Conservation (phyloP, 2,888 invertebrate genomes). For the Chrysolina haemoptera region DNA sequence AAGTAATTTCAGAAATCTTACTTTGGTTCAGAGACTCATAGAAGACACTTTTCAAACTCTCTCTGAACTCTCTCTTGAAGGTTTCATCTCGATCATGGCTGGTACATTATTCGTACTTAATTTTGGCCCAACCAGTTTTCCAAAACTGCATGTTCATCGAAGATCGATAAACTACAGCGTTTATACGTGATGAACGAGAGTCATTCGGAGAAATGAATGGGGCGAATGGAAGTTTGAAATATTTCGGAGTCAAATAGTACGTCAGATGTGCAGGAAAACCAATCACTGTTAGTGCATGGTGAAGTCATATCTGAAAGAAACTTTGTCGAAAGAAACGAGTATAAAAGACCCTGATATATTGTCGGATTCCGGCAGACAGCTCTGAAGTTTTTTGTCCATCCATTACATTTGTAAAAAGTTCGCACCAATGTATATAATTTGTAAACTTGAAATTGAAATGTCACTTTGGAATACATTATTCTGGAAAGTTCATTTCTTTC, state of each 20-base stretch:
- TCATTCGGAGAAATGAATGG: no score
- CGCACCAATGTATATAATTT: conserved; percentile 50
- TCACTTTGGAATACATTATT: conserved; percentile 46
- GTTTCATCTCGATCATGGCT: no score
- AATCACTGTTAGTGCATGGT: conserved; percentile 26
- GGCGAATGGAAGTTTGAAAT: no score
- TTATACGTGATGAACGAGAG: no score
- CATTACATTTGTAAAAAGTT: conserved; percentile 25
- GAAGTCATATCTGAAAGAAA: conserved; percentile 18
- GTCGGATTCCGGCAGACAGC: conserved; percentile 24
- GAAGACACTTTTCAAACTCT: no score
- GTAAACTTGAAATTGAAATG: conserved; percentile 54
- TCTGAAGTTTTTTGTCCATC: conserved; percentile 28
- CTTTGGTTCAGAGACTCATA: no score
- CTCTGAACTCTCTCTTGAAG: no score
- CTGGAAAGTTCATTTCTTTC: conserved; percentile 1
- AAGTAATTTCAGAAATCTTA: no score
- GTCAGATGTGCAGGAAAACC: conserved; percentile 21
- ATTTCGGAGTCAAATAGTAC: conserved; percentile 5
- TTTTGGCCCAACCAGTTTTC: no score
- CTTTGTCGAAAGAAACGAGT: not conserved
- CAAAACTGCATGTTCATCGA: no score
- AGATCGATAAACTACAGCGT: no score
- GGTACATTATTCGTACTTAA: no score
- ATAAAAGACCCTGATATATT: conserved; percentile 27